Base-by-base conservation (phyloP, 2,797 vertebrate genomes). In the Sphenodon punctatus region DNA sequence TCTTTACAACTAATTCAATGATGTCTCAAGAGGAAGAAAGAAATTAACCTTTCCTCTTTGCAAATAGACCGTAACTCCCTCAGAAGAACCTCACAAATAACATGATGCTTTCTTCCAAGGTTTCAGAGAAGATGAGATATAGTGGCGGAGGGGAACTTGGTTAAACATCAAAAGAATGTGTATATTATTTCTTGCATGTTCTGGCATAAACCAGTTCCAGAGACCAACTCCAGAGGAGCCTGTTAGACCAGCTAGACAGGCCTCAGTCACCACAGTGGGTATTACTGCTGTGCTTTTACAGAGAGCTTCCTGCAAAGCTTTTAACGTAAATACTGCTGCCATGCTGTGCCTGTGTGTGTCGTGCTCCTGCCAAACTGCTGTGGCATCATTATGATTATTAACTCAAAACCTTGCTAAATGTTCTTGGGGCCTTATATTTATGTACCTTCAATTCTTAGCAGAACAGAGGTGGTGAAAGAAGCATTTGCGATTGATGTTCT, bases 381-480 rank as follows among this genome's bases (percentile, higher is more conserved):
- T 20, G 43, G 60, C 78, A 39, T 88, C 82, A 53, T 49, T 59
- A 71, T 34, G 63, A 41, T 87, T 82, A 83, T 78, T 79, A 91
- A 74, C 74, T 84, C 76, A 84, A 84, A 82, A 3, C 2, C 64
- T 91, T 84, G 43, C 69, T 71, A 87, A 90, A 89, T 53, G 67
- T 75, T 92, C 80, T 83, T 80, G 71, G 77, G 78, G 85, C 86
- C 53, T 94, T 82, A 90, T 88, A 78, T 86, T 93, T 90, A 92
- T 67, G 65, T 78, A 17, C 84, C 64, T 76, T 89, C 67, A 53
- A 76, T 86, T 69, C 84, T 75, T 92, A 80, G 71, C 78, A 84
- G 80, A 82, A 14, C 15, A 71, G 78, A 82, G 49, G 67, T 86
- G 78, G 86, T 90, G 89, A 80, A 70, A 82, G 67, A 85, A 86